These are phyloP conservation scores for Macrostomum lignano DNA, from an alignment of 1,140 invertebrate species.

Conservation along the genomic window DNA sequence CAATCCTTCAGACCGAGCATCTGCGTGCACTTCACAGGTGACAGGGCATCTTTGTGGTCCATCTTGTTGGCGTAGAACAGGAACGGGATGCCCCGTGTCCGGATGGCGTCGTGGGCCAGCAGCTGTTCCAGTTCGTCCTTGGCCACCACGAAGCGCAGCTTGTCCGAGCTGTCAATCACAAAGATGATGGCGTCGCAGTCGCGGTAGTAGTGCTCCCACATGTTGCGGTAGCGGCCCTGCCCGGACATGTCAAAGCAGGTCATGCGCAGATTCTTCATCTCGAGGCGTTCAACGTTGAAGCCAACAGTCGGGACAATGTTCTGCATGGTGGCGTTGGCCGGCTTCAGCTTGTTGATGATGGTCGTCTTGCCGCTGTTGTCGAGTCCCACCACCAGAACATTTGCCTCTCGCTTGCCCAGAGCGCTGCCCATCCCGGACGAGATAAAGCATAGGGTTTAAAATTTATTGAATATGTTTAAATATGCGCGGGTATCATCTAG, in stretches of 20 bases:
- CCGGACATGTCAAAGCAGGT: slow-evolving; percentile 92
- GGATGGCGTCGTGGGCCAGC: slow-evolving; percentile 59
- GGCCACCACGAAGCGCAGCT: slow-evolving; percentile 54
- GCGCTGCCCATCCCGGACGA: slow-evolving; percentile 26
- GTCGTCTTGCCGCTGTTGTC: slow-evolving; percentile 75
- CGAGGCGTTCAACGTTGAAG: slow-evolving; percentile 61
- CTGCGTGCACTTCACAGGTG: slow-evolving; percentile 55
- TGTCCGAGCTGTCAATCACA: slow-evolving; percentile 76
- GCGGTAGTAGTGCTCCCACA: slow-evolving; percentile 87
- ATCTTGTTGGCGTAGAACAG: slow-evolving; percentile 88
- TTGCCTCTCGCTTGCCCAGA: slow-evolving; percentile 43
- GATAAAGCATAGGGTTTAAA: too few relatives aligned
- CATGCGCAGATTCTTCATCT: slow-evolving; percentile 44
- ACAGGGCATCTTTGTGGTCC: slow-evolving; percentile 57
- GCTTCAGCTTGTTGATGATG: slow-evolving; percentile 65
- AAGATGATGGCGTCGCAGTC: slow-evolving; percentile 79
- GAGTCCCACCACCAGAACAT: slow-evolving; percentile 68
- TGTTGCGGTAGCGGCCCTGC: slow-evolving; percentile 59
- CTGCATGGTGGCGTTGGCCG: slow-evolving; percentile 39
- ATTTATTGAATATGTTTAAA: too few relatives aligned
- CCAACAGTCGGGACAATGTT: slow-evolving; percentile 69
- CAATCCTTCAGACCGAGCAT: slow-evolving; percentile 39
- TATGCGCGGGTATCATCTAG: too few relatives aligned
- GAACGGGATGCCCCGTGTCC: slow-evolving; percentile 44
- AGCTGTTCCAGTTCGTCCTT: slow-evolving; percentile 56